phyloP scores from a whole-genome alignment of 2,113 vertebrate species.

The Mus pahari region DNA sequence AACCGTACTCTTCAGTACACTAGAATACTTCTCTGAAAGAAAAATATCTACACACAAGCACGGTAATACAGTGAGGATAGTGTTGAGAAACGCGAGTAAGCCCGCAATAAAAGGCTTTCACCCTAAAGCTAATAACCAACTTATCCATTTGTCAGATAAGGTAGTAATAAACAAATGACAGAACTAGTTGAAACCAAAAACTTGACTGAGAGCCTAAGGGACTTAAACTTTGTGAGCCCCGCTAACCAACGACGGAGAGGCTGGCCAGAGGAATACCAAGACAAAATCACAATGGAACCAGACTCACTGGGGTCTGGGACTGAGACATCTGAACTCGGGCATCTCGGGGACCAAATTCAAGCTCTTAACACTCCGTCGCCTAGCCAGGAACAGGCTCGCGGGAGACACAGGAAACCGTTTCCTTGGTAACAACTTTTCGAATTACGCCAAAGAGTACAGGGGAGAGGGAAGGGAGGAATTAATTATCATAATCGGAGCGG shows the following conservation, averaged over 20 bases:
- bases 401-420: conserved; percentile 1
- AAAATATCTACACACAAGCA: not conserved
- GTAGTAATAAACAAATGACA: not conserved
- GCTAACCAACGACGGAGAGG: not conserved
- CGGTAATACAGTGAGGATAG: not conserved
- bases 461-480: not conserved
- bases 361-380: not conserved
- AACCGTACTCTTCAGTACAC: not conserved
- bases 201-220: not conserved
- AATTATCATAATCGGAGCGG: not conserved
- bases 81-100: not conserved
- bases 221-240: not conserved
- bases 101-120: not conserved
- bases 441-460: not conserved
- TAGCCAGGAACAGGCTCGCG: not conserved
- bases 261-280: not conserved
- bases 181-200: not conserved
- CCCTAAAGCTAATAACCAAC: not conserved
- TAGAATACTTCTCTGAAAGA: conserved; percentile 16
- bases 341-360: not conserved
- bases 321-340: not conserved
- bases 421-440: conserved; percentile 61
- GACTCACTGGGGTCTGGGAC: not conserved
- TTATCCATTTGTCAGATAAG: not conserved
- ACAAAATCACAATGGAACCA: not conserved